Base-by-base conservation (phyloP, 2,888 invertebrate genomes). In the Pardosa pseudoannulata region DNA sequence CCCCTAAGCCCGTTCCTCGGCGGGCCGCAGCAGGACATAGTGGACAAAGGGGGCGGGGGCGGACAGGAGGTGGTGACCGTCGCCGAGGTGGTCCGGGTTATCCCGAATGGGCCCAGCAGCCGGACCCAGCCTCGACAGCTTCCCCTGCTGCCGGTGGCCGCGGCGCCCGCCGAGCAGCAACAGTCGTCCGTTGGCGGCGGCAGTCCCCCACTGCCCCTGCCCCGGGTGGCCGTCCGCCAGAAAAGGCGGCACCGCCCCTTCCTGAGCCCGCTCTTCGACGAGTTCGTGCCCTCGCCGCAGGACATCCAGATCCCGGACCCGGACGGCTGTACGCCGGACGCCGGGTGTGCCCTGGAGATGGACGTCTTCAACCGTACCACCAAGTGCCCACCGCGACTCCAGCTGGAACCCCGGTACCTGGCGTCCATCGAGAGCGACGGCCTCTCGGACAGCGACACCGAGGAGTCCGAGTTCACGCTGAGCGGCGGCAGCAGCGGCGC, bases 371-470 rank as follows among this genome's bases (percentile, higher is more conserved):
- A 56, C 56, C 64, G 65, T 65, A 64, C 76, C 79, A 85, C 83
- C 50, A 79, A 83, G 70, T 87, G 86, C 71, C 88, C 85, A 28
- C 79, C 70, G 62, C 68, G 88, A 46, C 85, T 89, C 50, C 89
- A 87, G 79, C 50, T 89, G 62, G 88, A 86, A 62, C 86, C 89
- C 70, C 74, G 81, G 65, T 82, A 87, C 79, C 87, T 89, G 71
- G 89, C 89, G 62, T 89, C 89, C 67, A 88, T 89, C 64, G 89
- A 89, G 81, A 89, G 89, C 79, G 89, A 89, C 81, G 89, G 89
- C 65, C 78, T 86, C 71, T 81, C 79, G 70, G 88, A 88, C 87
- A 76, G 70, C 16, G 82, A 82, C 72, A 76, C 71, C 0, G 78
- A 70, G 23, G 86, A 78, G 56, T 78, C 87, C 32, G 71, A 70